Conservation (phyloP, 2,797 vertebrate species). For the Ceyx erithaca region DNA sequence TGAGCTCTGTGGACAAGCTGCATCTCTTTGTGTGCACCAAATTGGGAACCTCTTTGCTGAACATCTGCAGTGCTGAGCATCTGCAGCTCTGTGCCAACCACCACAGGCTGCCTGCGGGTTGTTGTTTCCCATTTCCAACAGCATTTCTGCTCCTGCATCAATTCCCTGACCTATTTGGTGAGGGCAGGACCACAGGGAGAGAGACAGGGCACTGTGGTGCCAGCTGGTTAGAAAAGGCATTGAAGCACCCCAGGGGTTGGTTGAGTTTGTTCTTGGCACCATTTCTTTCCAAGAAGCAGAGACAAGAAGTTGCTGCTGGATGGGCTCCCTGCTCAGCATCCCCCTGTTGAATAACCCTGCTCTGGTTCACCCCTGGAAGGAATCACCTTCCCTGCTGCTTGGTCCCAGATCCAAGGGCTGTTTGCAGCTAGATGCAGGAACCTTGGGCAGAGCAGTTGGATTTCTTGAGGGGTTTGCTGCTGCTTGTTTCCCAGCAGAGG, state of each 20-base stretch:
- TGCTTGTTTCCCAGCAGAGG: background rate
- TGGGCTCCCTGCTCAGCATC: background rate
- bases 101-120: background rate
- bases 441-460: background rate
- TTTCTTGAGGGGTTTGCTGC: background rate
- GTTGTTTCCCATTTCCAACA: background rate
- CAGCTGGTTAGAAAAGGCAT: background rate
- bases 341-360: background rate
- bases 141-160: background rate
- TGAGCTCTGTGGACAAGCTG: background rate
- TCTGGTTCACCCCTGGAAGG: background rate
- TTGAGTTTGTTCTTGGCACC: background rate
- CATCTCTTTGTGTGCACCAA: fast-evolving
- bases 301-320: background rate
- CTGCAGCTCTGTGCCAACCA: background rate
- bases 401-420: background rate
- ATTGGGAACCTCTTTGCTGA: background rate
- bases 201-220: fast-evolving
- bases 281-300: background rate
- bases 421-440: background rate
- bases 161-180: background rate
- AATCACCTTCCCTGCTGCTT: background rate
- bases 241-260: background rate
- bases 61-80: background rate
- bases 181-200: background rate